Conservation (phyloP, 2,797 vertebrate species). For the Dallia pectoralis region DNA sequence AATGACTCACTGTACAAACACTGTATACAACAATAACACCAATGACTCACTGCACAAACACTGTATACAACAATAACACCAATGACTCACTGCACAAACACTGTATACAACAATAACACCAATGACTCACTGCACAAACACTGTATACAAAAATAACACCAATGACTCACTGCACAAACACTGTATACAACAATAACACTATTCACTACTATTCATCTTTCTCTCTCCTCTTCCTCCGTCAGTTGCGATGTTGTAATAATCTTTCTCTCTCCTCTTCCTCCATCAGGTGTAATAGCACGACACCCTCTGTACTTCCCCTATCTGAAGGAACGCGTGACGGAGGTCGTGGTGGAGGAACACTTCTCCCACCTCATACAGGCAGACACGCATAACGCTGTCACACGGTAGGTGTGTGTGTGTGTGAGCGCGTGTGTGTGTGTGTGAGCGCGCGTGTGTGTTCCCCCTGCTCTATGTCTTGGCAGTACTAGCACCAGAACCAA, state of each 20-base stretch:
- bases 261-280: not conserved
- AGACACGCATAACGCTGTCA: conserved; percentile 41
- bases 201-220: not conserved
- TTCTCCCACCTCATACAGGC: conserved; percentile 80
- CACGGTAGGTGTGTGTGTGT: conserved; percentile 61
- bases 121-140: no score
- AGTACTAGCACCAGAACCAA: not conserved
- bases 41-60: no score
- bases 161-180: no score
- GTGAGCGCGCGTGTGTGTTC: not conserved
- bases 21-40: no score
- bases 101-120: no score
- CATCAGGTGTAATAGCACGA: conserved; percentile 78
- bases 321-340: conserved; percentile 82
- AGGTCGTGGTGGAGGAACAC: conserved; percentile 76
- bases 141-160: no score
- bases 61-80: no score
- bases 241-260: conserved; percentile 61
- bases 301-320: conserved; percentile 84
- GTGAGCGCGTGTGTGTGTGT: not conserved
- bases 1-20: no score
- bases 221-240: not conserved
- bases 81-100: no score
- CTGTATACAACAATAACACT: no score
- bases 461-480: not conserved